A percentile compares a stretch with the other conserved stretches of the same genome.
phyloP scores from a whole-genome alignment of 2,113 vertebrate species.

The Poeciliopsis retropinna region DNA sequence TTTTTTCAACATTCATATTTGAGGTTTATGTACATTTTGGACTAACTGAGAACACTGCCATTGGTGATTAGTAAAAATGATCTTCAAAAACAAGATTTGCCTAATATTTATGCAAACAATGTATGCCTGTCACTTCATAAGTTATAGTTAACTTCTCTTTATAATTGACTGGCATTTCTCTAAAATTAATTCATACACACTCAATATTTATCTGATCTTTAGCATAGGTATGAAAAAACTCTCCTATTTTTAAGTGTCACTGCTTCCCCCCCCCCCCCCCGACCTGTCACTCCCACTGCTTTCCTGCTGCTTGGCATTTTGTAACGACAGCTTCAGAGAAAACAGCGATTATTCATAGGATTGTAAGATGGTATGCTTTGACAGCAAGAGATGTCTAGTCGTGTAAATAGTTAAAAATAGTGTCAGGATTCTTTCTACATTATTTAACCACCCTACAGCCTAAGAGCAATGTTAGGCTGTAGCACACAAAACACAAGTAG shows the following conservation, averaged over 20 bases:
- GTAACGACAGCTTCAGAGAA: slow-evolving; percentile 22
- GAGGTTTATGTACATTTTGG: too few relatives aligned
- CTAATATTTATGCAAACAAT: too few relatives aligned
- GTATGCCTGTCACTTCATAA: neutral
- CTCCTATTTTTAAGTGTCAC: slow-evolving; percentile 18
- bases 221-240: slow-evolving; percentile 24
- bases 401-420: slow-evolving; percentile 15
- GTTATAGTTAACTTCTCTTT: slow-evolving; percentile 34
- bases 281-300: slow-evolving; percentile 8
- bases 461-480: neutral
- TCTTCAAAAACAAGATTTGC: too few relatives aligned
- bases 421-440: slow-evolving; percentile 4
- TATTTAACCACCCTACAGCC: slow-evolving; percentile 11
- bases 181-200: slow-evolving; percentile 22
- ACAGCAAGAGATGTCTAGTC: slow-evolving; percentile 11
- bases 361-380: slow-evolving; percentile 17
- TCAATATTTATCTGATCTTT: slow-evolving; percentile 46
- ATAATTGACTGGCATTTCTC: slow-evolving; percentile 25
- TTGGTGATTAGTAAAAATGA: too few relatives aligned
- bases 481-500: neutral
- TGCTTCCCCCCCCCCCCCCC: slow-evolving; percentile 35
- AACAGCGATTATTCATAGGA: slow-evolving; percentile 14
- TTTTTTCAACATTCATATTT: too few relatives aligned
- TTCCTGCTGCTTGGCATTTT: slow-evolving; percentile 29
- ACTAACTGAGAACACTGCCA: too few relatives aligned